These are phyloP conservation scores for Hemibagrus wyckioides DNA, from an alignment of 2,113 vertebrate genomes.

Conservation along the genomic window DNA sequence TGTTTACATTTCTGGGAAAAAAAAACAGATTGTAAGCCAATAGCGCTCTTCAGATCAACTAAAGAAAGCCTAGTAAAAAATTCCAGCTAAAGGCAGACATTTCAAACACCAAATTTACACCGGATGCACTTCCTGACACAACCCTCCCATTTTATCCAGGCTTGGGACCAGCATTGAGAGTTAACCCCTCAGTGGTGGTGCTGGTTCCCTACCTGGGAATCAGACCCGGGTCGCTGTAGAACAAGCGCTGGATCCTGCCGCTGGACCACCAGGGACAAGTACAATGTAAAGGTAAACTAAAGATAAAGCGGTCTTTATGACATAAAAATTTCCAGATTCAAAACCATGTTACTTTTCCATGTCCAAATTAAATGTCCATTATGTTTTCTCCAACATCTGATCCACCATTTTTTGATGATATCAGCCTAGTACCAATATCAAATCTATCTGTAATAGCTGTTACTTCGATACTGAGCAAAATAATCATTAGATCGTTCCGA, in stretches of 20 bases:
- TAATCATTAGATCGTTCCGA: not conserved
- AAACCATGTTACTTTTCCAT: not conserved
- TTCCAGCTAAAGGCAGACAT: not conserved
- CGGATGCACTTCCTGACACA: too few species aligned
- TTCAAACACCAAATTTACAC: too few species aligned
- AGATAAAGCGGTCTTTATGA: not conserved
- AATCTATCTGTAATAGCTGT: not conserved
- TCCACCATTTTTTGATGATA: not conserved
- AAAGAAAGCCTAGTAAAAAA: not conserved
- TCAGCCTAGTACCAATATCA: not conserved
- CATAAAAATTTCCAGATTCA: too few species aligned
- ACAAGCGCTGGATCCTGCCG: too few species aligned
- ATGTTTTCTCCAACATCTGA: not conserved
- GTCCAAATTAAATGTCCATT: not conserved
- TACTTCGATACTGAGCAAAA: not conserved
- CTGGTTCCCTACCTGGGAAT: too few species aligned
- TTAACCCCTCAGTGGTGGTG: too few species aligned
- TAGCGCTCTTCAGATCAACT: not conserved
- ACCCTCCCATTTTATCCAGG: too few species aligned
- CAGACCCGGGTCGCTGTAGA: too few species aligned
- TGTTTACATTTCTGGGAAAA: not conserved
- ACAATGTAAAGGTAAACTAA: not conserved
- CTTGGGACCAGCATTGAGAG: too few species aligned
- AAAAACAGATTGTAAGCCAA: not conserved
- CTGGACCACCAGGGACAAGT: too few species aligned